These are phyloP conservation scores for Leucozona laternaria DNA, from an alignment of 2,888 invertebrate genomes.

Conservation along the genomic window DNA sequence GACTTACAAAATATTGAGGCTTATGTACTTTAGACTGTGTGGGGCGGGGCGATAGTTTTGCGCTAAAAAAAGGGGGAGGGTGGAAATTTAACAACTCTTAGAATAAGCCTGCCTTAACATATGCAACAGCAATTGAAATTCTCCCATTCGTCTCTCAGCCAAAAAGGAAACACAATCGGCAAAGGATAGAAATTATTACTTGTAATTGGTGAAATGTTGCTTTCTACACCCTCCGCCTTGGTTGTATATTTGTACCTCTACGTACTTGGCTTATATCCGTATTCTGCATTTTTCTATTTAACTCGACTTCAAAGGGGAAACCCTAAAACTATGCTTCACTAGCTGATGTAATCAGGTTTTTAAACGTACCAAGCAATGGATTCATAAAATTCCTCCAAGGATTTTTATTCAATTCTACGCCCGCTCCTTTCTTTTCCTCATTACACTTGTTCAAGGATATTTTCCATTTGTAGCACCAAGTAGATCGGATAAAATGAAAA, in stretches of 20 bases:
- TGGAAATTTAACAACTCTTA: slow-evolving; percentile 23
- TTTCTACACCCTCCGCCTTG: slow-evolving; percentile 45
- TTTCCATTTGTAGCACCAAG: slow-evolving; percentile 18
- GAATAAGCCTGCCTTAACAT: slow-evolving; percentile 18
- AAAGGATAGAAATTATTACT: slow-evolving; percentile 62
- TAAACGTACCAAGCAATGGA: slow-evolving; percentile 54
- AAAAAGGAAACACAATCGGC: slow-evolving; percentile 55
- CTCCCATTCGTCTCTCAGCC: slow-evolving; percentile 17
- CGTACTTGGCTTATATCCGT: not conserved
- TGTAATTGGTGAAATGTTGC: slow-evolving; percentile 74
- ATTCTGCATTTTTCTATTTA: slow-evolving; percentile 55
- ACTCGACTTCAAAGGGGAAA: slow-evolving; percentile 25
- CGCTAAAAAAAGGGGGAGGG: not conserved
- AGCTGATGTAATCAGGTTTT: slow-evolving; percentile 64
- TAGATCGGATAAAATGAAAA: not conserved
- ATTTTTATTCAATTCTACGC: slow-evolving; percentile 10
- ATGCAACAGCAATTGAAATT: slow-evolving; percentile 58
- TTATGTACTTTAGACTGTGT: slow-evolving; percentile 40
- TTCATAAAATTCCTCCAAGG: slow-evolving; percentile 68
- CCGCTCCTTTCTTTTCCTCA: slow-evolving; percentile 35
- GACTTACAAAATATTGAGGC: slow-evolving; percentile 45
- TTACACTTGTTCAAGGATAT: slow-evolving; percentile 58
- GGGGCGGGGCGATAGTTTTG: not conserved
- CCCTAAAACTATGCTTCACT: slow-evolving; percentile 46
- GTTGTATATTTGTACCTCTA: not conserved